phyloP scores from a whole-genome alignment of 2,113 vertebrate genomes.

The Argyrosomus japonicus region DNA sequence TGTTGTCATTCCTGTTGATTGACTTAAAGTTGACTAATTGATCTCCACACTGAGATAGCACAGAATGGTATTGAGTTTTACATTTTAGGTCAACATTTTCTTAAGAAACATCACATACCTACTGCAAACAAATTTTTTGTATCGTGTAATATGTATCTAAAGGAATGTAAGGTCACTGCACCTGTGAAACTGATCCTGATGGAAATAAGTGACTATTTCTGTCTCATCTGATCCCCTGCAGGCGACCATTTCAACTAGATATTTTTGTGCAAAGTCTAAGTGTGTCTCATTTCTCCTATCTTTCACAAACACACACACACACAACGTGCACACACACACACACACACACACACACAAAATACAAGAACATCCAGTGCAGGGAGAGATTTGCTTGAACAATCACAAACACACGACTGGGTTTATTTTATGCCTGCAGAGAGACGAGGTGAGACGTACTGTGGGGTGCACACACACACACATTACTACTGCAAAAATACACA shows the following conservation, averaged over 20 bases:
- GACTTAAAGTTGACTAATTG: neutral
- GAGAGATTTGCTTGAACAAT: constrained; percentile 25
- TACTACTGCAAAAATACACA: neutral
- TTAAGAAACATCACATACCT: neutral
- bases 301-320: neutral
- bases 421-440: constrained; percentile 29
- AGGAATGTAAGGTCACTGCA: too few relatives aligned
- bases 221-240: neutral
- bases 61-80: neutral
- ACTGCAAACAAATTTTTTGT: neutral
- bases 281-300: neutral
- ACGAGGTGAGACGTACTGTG: constrained; percentile 4
- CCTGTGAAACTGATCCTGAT: neutral
- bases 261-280: neutral
- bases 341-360: constrained; percentile 5
- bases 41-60: neutral
- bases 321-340: neutral
- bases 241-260: neutral
- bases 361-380: neutral
- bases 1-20: neutral
- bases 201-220: neutral
- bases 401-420: constrained; percentile 19
- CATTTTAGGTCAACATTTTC: neutral
- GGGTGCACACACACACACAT: neutral
- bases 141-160: neutral